phyloP scores from a whole-genome alignment of 37 sponge, comb jelly and placozoan genomes.

The Hexactinellida sp. region DNA sequence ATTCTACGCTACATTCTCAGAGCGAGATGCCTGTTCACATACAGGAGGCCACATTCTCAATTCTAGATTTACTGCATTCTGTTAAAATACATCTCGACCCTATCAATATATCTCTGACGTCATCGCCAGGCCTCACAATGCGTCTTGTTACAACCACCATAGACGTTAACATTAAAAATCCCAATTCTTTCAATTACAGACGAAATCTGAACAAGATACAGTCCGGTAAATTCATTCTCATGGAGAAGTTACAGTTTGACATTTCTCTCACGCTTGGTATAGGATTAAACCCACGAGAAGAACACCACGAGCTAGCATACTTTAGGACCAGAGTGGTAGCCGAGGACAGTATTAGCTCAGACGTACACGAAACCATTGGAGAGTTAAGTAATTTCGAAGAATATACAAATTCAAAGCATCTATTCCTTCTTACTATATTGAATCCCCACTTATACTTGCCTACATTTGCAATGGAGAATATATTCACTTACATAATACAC shows the following conservation, averaged over 20 bases:
- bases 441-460: background rate
- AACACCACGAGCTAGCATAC: background rate
- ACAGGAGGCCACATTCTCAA: background rate
- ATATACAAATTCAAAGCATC: background rate
- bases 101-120: background rate
- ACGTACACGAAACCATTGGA: background rate
- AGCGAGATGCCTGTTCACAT: background rate
- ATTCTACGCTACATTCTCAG: background rate
- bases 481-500: background rate
- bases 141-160: background rate
- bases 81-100: background rate
- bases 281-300: background rate
- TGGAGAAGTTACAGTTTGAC: background rate
- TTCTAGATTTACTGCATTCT: background rate
- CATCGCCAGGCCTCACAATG: background rate
- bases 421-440: background rate
- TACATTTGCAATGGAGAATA: constrained; percentile 12
- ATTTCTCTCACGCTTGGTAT: background rate
- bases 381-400: background rate
- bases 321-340: background rate
- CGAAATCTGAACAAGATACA: background rate
- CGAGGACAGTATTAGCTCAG: constrained; percentile 9
- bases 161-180: constrained; percentile 5
- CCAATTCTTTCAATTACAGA: background rate
- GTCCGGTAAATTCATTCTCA: background rate